Evolutionary conservation across 2,797 vertebrate species (phyloP), one percentile per base, ranked within the genome.

Genomic region (Lepus townsendii): DNA sequence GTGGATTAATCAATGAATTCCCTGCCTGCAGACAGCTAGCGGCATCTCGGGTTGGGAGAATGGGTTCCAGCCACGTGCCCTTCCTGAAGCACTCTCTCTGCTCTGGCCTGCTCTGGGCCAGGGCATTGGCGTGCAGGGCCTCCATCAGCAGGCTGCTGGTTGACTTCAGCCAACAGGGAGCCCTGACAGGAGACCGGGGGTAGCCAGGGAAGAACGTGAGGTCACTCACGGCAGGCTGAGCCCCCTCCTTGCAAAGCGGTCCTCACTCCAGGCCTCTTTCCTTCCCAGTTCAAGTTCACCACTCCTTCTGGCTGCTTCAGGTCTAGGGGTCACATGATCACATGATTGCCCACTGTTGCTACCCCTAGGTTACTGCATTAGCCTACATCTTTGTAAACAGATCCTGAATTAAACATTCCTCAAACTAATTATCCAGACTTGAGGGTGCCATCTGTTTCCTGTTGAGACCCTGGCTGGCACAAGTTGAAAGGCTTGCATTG

Each of bases 41-140:
- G 7, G 38, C 38, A 30, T 63, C 57, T 52, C 72, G 17, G 60
- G 30, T 30, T 30, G 10, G 7, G 24, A 27, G 26, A 38, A 30
- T 1, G 4, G 38, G 6, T 26, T 5, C n/a, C 60, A 6, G 9
- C 57, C 1, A 0, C 19, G 20, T 20, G n/a, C 57, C 35, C 32
- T 50, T 80, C 77, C 19, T 54, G 60, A n/a, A 0, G 9, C 62
- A 50, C 19, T 27, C 14, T 57, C 13, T 63, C 71, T 63, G 50
- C 57, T n/a, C 62, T 16, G 14, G 6, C 57, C 38, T 26, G 20
- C 4, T 38, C 7, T n/a, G 54, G 47, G 77, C 82, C 77, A 32
- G 30, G 65, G 83, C 63, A 22, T n/a, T 68, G 32, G 52, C 79
- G 54, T 78, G 3, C 26, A 17, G 50, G 30, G 62, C 24, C 65